Percentiles rank a stretch among this genome's conserved stretches.
phyloP scores from a whole-genome alignment of 2,113 vertebrate genomes.

The Lynx canadensis region DNA sequence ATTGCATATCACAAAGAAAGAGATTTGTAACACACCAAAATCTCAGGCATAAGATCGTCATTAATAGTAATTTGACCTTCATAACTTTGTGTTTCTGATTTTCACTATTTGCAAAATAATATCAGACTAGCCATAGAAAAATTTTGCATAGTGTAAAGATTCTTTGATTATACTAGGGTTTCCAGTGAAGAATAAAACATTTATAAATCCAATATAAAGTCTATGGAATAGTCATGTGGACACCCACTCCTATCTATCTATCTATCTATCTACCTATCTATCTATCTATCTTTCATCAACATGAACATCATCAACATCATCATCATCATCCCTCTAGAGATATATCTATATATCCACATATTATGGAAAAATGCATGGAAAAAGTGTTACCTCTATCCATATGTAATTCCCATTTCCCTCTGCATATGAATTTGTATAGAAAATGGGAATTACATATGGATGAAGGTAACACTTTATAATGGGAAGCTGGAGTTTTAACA shows the following conservation, averaged over 20 bases:
- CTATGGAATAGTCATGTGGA: background rate
- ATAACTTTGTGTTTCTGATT: background rate
- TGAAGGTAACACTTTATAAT: background rate
- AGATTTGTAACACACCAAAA: background rate
- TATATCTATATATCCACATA: background rate
- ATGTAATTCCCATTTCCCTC: background rate
- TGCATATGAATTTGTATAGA: background rate
- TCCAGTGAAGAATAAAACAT: background rate
- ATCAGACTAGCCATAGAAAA: background rate
- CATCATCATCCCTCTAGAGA: background rate
- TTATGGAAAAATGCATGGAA: background rate
- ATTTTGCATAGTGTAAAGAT: background rate
- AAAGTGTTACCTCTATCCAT: background rate
- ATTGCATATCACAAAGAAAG: background rate
- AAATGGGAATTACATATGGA: background rate
- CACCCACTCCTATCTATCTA: background rate
- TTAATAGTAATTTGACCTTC: background rate
- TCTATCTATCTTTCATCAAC: background rate
- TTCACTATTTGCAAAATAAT: background rate
- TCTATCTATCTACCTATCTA: accelerated
- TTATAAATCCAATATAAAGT: background rate
- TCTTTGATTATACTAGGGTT: background rate
- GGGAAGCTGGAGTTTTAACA: background rate
- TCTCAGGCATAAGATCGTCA: background rate
- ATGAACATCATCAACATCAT: too few species aligned